Percentiles rank a stretch among this genome's conserved stretches.
phyloP scores from a whole-genome alignment of 1,140 invertebrate genomes.

The Babylonia areolata region DNA sequence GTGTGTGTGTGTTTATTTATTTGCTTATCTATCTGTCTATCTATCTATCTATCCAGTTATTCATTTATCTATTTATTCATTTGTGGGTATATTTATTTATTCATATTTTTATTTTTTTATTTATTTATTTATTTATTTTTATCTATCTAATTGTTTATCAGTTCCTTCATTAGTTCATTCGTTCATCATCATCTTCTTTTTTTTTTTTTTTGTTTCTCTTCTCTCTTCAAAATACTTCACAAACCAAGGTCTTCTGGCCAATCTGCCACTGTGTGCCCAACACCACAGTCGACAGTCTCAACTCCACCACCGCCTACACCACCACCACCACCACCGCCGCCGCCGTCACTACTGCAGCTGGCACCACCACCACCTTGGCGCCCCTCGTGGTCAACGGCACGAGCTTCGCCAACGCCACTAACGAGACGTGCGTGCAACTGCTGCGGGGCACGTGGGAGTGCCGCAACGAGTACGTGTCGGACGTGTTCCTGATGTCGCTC shows the following conservation, averaged over 20 bases:
- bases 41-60: no score
- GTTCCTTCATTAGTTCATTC: no score
- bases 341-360: background rate
- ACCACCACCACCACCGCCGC: background rate
- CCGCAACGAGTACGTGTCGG: slow-evolving; percentile 52
- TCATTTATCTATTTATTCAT: no score
- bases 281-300: no score
- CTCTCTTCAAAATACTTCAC: no score
- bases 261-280: slow-evolving; percentile 16
- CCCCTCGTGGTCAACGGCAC: slow-evolving; percentile 1
- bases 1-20: no score
- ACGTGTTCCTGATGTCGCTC: slow-evolving; percentile 89
- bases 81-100: no score
- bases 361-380: slow-evolving; percentile 8
- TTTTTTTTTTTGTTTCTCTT: background rate
- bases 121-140: no score
- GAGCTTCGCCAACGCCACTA: slow-evolving; percentile 3
- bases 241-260: slow-evolving; percentile 12
- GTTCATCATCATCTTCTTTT: background rate
- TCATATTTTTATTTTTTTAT: no score
- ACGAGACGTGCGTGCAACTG: background rate
- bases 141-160: no score
- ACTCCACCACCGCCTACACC: background rate
- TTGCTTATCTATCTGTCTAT: no score
- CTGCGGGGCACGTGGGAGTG: slow-evolving; percentile 33